A percentile compares a stretch with the other conserved stretches of the same genome.
Evolutionary conservation across 2,888 invertebrate genomes (phyloP).

Genomic region (Creontiades dilutus): DNA sequence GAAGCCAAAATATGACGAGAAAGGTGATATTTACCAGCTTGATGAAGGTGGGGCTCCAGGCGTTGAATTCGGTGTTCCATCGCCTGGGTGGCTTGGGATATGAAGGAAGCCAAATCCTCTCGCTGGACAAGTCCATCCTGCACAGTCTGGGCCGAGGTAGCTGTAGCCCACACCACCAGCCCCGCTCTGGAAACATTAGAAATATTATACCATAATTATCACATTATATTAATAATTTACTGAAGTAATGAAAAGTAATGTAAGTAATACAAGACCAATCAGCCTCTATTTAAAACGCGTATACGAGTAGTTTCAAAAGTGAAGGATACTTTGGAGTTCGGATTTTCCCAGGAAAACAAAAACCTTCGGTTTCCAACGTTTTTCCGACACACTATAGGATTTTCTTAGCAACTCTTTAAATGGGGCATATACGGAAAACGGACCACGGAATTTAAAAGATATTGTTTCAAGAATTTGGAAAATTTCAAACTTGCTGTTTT

Average conservation of each 20-base stretch:
- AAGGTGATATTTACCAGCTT: conserved; percentile 71
- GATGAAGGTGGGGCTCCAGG: conserved; percentile 75
- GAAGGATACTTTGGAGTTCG: no score
- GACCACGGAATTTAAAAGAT: no score
- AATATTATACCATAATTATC: background rate
- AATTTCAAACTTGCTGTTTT: no score
- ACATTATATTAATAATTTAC: background rate
- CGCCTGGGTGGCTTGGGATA: conserved; percentile 75
- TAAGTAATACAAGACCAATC: background rate
- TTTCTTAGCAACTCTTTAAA: no score
- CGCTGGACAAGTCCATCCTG: conserved; percentile 48
- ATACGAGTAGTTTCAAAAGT: background rate
- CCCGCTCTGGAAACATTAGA: conserved; percentile 29
- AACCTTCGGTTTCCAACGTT: no score
- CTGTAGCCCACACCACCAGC: conserved; percentile 43
- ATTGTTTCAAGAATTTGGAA: no score
- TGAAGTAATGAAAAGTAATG: background rate
- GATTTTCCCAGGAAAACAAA: no score
- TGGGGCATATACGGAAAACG: no score
- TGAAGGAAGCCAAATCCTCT: conserved; percentile 75
- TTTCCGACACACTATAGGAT: no score
- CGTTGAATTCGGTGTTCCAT: conserved; percentile 75
- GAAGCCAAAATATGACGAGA: no score
- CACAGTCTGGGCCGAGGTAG: background rate
- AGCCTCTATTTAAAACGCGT: no score